Evolutionary conservation across 2,113 vertebrate genomes (phyloP), one percentile per base, ranked within the genome.

Genomic region (Zeus faber): DNA sequence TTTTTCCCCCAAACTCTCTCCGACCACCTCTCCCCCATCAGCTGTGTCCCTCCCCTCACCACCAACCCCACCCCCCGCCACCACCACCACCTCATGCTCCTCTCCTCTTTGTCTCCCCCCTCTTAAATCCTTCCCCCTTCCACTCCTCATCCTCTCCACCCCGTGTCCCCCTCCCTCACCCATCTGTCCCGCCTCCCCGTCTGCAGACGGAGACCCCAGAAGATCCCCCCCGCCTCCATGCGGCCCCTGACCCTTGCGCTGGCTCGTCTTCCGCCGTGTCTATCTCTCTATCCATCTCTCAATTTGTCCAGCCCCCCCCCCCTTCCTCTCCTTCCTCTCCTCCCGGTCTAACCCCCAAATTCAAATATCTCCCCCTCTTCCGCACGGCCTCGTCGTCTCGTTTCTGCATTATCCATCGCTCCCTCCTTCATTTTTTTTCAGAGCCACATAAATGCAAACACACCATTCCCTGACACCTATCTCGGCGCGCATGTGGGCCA

Each of bases 181-280:
- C 65, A 55, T 65, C 69, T 66, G 51, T 35, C 63, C 27, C 26
- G 16, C 27, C 21, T 67, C 57, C 67, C 22, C 64, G 60, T 59
- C 49, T n/a, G n/a, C n/a, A n/a, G n/a, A n/a, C n/a, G n/a, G n/a
- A n/a, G n/a, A n/a, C n/a, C n/a, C n/a, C n/a, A n/a, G n/a, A n/a
- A n/a, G n/a, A n/a, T 31, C 5, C 29, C 29, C 29, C n/a, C n/a
- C n/a, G n/a, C n/a, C n/a, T n/a, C n/a, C 11, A 54, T 2, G 1
- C 76, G 54, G 46, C 70, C 73, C 75, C 75, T 77, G 58, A 69
- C 49, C 70, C 53, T 55, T n/a, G 2, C n/a, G 4, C 24, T 10
- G n/a, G 10, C n/a, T 26, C 13, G 17, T 49, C 47, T 23, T 22
- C 5, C 24, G 24, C 47, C 40, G 1, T 17, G 5, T 13, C 46